These are phyloP conservation scores for Lonchura striata DNA, from an alignment of 2,113 vertebrate species.

Conservation along the genomic window DNA sequence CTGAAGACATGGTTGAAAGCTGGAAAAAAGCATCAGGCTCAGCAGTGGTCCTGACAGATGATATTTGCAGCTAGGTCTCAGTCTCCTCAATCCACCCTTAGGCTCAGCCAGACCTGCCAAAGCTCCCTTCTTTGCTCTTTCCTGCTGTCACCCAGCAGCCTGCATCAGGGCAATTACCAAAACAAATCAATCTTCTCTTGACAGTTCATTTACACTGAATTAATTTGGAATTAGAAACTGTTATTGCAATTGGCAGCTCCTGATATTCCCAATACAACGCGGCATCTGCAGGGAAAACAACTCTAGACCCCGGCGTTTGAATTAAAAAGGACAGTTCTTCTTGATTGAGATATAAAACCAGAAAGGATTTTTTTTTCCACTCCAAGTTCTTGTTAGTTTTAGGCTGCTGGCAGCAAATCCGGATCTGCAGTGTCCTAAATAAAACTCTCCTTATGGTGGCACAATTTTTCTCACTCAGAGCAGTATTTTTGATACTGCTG, in stretches of 20 bases:
- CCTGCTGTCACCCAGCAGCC: conserved; percentile 81
- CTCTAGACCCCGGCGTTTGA: conserved; percentile 67
- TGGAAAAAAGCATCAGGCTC: conserved; percentile 60
- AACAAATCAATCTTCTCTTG: conserved; percentile 91
- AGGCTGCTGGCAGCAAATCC: not conserved
- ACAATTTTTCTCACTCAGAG: not conserved
- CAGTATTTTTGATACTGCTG: not conserved
- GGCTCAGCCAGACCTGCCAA: conserved; percentile 77
- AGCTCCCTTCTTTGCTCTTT: conserved; percentile 79
- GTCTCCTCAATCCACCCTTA: conserved; percentile 70
- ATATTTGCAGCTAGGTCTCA: conserved; percentile 67
- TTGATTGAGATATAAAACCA: conserved; percentile 71
- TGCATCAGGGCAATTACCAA: conserved; percentile 80
- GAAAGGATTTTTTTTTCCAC: conserved; percentile 12
- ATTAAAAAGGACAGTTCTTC: conserved; percentile 81
- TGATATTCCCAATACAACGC: conserved; percentile 80
- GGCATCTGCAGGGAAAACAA: conserved; percentile 64
- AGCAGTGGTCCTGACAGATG: conserved; percentile 79
- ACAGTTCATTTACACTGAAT: conserved; percentile 96
- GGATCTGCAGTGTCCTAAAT: not conserved
- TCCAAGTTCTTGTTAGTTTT: not conserved
- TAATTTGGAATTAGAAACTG: conserved; percentile 91
- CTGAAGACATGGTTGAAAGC: conserved; percentile 41
- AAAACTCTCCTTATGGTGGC: not conserved
- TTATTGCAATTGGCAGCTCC: conserved; percentile 88